phyloP scores from a whole-genome alignment of 2,797 vertebrate species.

The Danio aesculapii region DNA sequence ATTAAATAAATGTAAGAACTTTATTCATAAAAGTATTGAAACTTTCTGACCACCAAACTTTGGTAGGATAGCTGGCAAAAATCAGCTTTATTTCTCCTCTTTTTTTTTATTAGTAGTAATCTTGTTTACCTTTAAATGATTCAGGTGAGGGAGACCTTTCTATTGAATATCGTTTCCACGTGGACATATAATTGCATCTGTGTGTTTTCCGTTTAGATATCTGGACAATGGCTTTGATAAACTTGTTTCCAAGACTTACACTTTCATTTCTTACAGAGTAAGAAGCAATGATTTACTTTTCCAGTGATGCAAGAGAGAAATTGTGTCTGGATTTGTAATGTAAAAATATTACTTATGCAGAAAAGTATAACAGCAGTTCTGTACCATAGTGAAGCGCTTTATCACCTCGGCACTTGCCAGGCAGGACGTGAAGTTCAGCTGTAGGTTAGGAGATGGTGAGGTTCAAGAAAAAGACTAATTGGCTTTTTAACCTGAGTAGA shows the following conservation, averaged over 20 bases:
- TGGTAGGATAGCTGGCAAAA: not conserved
- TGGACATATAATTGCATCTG: not conserved
- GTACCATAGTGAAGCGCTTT: not conserved
- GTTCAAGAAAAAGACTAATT: conserved; percentile 64
- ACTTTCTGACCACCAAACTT: not conserved
- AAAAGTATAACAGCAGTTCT: not conserved
- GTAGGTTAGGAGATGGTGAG: conserved; percentile 52
- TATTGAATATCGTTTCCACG: not conserved
- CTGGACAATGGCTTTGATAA: conserved; percentile 60
- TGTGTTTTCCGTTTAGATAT: conserved; percentile 55
- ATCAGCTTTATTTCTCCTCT: not conserved
- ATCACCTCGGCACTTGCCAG: not conserved
- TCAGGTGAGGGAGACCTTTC: not conserved
- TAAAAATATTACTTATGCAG: not conserved
- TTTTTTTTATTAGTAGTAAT: not conserved
- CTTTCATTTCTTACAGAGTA: conserved; percentile 55
- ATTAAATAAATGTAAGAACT: not conserved
- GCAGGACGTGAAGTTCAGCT: conserved; percentile 45
- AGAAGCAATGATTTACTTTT: conserved; percentile 28
- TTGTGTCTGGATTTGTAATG: conserved; percentile 24
- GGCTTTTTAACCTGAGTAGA: conserved; percentile 67
- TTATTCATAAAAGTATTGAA: no score
- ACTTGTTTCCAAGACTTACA: conserved; percentile 54
- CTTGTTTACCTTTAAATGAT: not conserved
- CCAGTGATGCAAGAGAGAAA: conserved; percentile 6